Evolutionary conservation across 2,797 vertebrate genomes (phyloP).

Genomic region (Phylloscopus collybita): DNA sequence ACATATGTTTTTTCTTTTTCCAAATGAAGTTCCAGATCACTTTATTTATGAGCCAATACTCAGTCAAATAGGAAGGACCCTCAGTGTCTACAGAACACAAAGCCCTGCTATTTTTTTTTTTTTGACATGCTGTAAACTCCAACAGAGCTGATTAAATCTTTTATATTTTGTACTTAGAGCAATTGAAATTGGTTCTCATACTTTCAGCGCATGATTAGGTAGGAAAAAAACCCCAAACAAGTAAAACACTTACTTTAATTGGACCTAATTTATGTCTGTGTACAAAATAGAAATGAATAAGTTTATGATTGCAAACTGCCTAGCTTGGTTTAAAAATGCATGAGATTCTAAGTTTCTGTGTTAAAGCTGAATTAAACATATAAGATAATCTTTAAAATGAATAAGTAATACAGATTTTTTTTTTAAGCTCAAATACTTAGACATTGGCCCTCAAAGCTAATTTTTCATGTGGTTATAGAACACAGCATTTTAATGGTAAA

Average conservation of each 20-base stretch:
- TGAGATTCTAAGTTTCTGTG: neutral
- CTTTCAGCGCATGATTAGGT: neutral
- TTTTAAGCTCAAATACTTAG: neutral
- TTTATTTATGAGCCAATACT: neutral
- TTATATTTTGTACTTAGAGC: neutral
- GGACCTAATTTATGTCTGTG: slow-evolving; percentile 24
- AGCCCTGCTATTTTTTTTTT: neutral
- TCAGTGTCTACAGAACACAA: neutral
- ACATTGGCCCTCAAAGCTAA: neutral
- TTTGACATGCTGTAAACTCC: neutral
- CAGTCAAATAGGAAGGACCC: neutral
- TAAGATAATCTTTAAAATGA: slow-evolving; percentile 6
- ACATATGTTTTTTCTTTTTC: neutral
- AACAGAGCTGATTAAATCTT: neutral
- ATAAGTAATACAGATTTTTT: neutral
- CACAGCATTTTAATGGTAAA: neutral
- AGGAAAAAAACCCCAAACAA: neutral
- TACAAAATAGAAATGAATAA: slow-evolving; percentile 50
- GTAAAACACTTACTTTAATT: slow-evolving; percentile 57
- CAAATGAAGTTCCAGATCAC: neutral
- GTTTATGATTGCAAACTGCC: slow-evolving; percentile 42
- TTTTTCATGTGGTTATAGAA: neutral
- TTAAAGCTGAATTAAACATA: neutral
- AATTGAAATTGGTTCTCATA: neutral
- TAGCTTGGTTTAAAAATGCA: slow-evolving; percentile 43